Evolutionary conservation across 2,888 invertebrate genomes (phyloP).

Genomic region (Chrysotoxum bicinctum): DNA sequence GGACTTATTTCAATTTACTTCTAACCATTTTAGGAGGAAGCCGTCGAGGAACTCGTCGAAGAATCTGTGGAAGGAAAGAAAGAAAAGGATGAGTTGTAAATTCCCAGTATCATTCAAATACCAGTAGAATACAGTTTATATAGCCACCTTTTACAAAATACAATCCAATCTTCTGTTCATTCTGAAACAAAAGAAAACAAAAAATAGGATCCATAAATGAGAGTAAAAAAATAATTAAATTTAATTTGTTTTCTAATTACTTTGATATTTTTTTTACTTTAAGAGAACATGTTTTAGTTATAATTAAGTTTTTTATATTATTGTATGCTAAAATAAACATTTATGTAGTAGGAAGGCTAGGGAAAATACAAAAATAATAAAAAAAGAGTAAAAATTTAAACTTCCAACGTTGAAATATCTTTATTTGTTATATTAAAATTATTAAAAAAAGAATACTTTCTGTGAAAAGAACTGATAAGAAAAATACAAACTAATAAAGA

Average conservation of each 20-base stretch:
- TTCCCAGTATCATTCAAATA: conserved; percentile 50
- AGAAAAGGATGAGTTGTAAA: conserved; percentile 82
- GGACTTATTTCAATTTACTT: conserved; percentile 2
- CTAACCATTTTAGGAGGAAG: conserved; percentile 73
- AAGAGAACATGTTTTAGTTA: conserved; percentile 60
- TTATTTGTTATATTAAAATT: conserved; percentile 66
- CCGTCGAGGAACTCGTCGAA: conserved; percentile 77
- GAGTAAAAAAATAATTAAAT: conserved; percentile 37
- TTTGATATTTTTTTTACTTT: conserved; percentile 63
- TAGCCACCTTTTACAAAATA: conserved; percentile 65
- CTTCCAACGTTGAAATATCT: conserved; percentile 60
- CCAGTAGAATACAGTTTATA: conserved; percentile 55
- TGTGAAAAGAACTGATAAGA: conserved; percentile 79
- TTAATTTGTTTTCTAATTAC: conserved; percentile 43
- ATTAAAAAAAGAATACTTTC: conserved; percentile 51
- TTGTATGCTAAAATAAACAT: conserved; percentile 70
- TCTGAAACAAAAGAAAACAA: conserved; percentile 37
- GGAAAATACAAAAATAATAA: conserved; percentile 54
- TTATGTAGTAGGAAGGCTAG: conserved; percentile 62
- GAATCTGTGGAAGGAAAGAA: conserved; percentile 76
- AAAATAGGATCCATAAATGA: conserved; percentile 43
- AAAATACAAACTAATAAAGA: conserved; percentile 78
- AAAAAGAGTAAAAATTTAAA: conserved; percentile 41
- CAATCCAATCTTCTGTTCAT: conserved; percentile 72
- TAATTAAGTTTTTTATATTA: conserved; percentile 71